These are phyloP conservation scores for Mesoclemmys tuberculata DNA, from an alignment of 2,113 vertebrate species.

Conservation along the genomic window DNA sequence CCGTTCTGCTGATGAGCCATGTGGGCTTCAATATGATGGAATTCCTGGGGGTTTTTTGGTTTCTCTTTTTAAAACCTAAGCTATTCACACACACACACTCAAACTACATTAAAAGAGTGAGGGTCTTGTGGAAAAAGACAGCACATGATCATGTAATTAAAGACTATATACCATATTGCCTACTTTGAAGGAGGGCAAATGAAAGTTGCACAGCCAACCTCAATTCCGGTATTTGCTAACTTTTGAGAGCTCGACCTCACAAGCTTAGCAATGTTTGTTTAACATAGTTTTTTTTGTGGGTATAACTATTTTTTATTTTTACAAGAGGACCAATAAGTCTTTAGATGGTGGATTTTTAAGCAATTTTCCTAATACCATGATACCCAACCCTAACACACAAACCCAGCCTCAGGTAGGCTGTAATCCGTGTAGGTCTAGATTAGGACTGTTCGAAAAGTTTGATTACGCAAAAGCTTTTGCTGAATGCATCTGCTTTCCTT, in stretches of 20 bases:
- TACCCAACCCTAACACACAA: neutral
- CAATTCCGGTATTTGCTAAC: neutral
- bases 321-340: slow-evolving; percentile 36
- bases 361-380: slow-evolving; percentile 39
- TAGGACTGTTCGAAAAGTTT: slow-evolving; percentile 39
- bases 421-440: slow-evolving; percentile 28
- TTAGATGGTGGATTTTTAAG: slow-evolving; percentile 55
- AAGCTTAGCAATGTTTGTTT: neutral
- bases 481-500: slow-evolving; percentile 23
- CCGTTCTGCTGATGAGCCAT: neutral
- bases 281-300: neutral
- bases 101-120: neutral
- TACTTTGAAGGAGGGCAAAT: neutral
- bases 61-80: neutral
- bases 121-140: neutral
- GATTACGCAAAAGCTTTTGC: slow-evolving; percentile 24
- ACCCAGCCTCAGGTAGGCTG: slow-evolving; percentile 44
- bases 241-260: neutral
- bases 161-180: neutral
- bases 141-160: neutral
- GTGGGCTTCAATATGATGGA: neutral
- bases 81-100: neutral
- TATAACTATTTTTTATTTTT: neutral
- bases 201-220: neutral
- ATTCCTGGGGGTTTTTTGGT: neutral